Conservation (phyloP, 92 coral and sea anemone genomes). For the Umimayanthus chanpuru region DNA sequence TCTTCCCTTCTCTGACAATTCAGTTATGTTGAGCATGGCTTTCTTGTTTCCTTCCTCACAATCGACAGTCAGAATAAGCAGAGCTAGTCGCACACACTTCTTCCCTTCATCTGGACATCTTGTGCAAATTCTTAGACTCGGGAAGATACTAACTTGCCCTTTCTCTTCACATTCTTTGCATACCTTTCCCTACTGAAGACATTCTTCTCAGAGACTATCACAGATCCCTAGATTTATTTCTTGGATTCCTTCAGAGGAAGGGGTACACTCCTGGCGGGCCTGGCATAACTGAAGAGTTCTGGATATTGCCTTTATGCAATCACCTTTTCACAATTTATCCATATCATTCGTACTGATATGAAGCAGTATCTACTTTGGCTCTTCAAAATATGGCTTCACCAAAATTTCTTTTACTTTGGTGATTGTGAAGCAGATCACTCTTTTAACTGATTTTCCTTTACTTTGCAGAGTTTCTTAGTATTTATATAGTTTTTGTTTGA, state of each 20-base stretch:
- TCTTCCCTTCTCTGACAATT: slow-evolving; percentile 25
- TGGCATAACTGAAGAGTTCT: slow-evolving; percentile 51
- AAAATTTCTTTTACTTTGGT: too few relatives aligned
- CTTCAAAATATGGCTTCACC: too few relatives aligned
- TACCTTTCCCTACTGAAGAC: slow-evolving; percentile 2
- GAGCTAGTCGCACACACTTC: slow-evolving; percentile 39
- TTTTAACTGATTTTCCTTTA: too few relatives aligned
- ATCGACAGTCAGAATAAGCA: slow-evolving; percentile 38
- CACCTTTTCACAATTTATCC: too few relatives aligned
- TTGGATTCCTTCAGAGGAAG: slow-evolving; percentile 31
- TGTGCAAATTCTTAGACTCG: slow-evolving; percentile 52
- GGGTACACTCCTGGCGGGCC: slow-evolving; percentile 17
- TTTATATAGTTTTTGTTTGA: too few relatives aligned
- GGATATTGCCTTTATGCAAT: too few relatives aligned
- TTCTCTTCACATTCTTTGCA: slow-evolving; percentile 48
- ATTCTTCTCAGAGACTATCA: slow-evolving; percentile 36
- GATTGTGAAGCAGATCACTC: too few relatives aligned
- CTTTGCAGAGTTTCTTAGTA: too few relatives aligned
- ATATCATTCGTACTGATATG: too few relatives aligned
- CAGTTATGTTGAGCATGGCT: slow-evolving; percentile 41
- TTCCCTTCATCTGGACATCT: slow-evolving; percentile 35
- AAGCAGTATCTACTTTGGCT: too few relatives aligned
- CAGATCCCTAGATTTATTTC: slow-evolving; percentile 23
- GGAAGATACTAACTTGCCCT: slow-evolving; percentile 49
- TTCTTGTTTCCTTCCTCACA: slow-evolving; percentile 64